A percentile compares a stretch with the other conserved stretches of the same genome.
These are phyloP conservation scores for Kryptolebias ocellatus DNA, from an alignment of 2,797 vertebrate species.

Conservation along the genomic window DNA sequence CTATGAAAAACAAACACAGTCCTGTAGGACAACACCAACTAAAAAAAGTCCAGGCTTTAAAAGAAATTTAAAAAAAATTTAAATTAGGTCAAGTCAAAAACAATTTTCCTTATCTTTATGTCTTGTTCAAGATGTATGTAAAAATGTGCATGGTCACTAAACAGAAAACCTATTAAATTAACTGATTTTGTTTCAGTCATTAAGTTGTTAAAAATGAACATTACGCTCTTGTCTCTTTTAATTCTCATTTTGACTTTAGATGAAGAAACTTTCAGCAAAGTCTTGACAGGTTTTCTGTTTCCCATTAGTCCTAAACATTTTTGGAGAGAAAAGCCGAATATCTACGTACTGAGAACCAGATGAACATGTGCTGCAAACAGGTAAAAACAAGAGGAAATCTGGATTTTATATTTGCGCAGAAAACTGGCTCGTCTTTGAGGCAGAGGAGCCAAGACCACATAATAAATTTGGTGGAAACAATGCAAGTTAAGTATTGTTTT, in stretches of 20 bases:
- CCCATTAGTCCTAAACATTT: slow-evolving; percentile 6
- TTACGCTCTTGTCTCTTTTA: too few species aligned
- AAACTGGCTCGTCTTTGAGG: background rate
- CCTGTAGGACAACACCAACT: background rate
- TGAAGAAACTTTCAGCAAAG: background rate
- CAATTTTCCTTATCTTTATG: too few species aligned
- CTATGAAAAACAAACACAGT: background rate
- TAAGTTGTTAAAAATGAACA: background rate
- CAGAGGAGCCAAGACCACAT: background rate
- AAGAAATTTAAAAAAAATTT: background rate
- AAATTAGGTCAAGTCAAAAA: too few species aligned
- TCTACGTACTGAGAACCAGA: slow-evolving; percentile 2
- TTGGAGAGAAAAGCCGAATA: slow-evolving; percentile 1
- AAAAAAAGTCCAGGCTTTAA: slow-evolving; percentile 7
- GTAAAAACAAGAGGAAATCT: background rate
- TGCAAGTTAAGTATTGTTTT: background rate
- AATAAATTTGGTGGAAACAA: slow-evolving; percentile 1
- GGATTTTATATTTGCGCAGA: background rate
- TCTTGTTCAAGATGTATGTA: too few species aligned
- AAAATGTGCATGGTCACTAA: too few species aligned
- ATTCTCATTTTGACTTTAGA: background rate
- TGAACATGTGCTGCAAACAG: slow-evolving; percentile 3
- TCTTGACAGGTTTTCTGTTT: background rate
- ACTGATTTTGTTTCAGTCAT: too few species aligned
- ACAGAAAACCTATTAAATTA: too few species aligned